Percentiles rank a stretch among this genome's conserved stretches.
These are phyloP conservation scores for Hydrolagus affinis DNA, from an alignment of 2,113 vertebrate genomes.

Conservation along the genomic window DNA sequence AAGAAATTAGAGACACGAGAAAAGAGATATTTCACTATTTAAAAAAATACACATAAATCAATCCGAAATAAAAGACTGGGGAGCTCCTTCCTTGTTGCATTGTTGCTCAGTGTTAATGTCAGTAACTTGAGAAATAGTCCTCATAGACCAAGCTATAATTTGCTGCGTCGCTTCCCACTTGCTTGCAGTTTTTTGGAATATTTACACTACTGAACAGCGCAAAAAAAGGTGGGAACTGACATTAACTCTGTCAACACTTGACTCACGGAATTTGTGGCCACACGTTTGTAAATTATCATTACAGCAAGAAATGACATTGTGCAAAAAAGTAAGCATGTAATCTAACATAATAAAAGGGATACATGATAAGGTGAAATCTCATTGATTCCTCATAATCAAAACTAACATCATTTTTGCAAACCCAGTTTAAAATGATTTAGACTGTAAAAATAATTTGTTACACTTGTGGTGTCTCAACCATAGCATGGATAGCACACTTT, in stretches of 20 bases:
- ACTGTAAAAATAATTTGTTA: neutral
- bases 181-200: too few species aligned
- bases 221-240: too few species aligned
- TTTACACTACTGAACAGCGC: too few species aligned
- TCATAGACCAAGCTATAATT: neutral
- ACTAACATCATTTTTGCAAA: neutral
- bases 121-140: too few species aligned
- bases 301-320: neutral
- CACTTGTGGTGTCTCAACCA: neutral
- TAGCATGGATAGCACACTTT: neutral
- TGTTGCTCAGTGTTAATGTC: too few species aligned
- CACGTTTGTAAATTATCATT: neutral
- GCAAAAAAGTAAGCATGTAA: neutral
- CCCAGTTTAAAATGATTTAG: neutral
- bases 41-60: neutral
- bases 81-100: too few species aligned
- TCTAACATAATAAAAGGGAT: neutral
- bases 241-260: too few species aligned
- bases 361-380: neutral
- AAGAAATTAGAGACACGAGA: neutral
- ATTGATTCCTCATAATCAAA: neutral
- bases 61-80: too few species aligned
- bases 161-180: neutral
- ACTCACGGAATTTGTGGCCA: too few species aligned
- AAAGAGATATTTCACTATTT: neutral